phyloP scores from a whole-genome alignment of 2,888 invertebrate species.

The Latrodectus elegans region DNA sequence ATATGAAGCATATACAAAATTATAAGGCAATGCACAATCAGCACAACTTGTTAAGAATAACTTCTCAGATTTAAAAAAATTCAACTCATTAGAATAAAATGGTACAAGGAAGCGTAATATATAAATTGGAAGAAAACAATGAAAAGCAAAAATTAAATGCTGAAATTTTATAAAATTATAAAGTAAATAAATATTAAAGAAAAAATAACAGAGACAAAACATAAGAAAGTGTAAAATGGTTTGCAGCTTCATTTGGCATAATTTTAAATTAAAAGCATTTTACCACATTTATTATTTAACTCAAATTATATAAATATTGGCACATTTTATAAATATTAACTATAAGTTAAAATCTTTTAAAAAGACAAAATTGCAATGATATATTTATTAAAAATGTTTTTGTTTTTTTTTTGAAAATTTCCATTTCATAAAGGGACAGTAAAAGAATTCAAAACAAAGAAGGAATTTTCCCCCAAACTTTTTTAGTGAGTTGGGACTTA shows the following conservation, averaged over 20 bases:
- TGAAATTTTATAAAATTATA: neutral
- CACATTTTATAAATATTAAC: no score
- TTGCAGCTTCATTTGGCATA: neutral
- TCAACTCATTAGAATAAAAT: neutral
- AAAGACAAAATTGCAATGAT: no score
- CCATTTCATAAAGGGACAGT: no score
- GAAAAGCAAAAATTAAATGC: neutral
- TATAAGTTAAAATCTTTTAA: no score
- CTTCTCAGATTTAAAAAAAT: neutral
- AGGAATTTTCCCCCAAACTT: no score
- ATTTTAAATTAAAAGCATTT: neutral
- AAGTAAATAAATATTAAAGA: neutral
- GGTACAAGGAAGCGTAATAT: neutral
- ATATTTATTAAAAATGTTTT: no score
- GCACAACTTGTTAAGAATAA: no score
- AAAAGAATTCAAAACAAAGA: no score
- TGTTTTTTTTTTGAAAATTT: no score
- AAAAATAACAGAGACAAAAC: no score
- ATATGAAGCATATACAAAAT: no score
- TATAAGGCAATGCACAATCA: no score
- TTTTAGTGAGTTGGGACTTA: slow-evolving; percentile 51
- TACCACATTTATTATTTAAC: neutral
- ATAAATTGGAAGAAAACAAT: neutral
- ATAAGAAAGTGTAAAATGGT: neutral
- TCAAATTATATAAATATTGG: neutral